phyloP scores from a whole-genome alignment of 2,797 vertebrate genomes.

The Scleropages formosus region DNA sequence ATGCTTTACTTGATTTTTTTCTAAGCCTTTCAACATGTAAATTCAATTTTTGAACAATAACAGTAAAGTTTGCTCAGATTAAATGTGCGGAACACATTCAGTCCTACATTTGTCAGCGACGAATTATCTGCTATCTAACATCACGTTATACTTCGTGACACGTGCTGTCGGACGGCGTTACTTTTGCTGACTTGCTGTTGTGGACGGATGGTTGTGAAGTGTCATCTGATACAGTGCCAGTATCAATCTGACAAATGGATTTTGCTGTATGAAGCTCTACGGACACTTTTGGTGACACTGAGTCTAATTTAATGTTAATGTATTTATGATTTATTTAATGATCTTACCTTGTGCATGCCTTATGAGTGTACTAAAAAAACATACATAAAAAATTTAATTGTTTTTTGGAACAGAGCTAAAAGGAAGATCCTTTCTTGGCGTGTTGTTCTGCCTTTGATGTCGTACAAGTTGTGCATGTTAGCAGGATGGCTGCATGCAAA shows the following conservation, averaged over 20 bases:
- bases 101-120: too few relatives aligned
- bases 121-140: too few relatives aligned
- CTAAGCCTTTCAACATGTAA: background rate
- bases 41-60: slow-evolving; percentile 2
- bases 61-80: too few relatives aligned
- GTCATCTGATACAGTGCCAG: background rate
- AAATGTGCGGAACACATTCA: too few relatives aligned
- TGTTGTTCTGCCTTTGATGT: slow-evolving; percentile 5
- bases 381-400: slow-evolving; percentile 1
- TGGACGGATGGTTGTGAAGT: background rate
- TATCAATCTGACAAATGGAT: background rate
- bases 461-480: background rate
- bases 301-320: slow-evolving; percentile 45
- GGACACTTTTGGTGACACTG: slow-evolving; percentile 35
- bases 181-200: too few relatives aligned
- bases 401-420: slow-evolving; percentile 9
- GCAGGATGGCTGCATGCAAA: background rate
- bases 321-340: slow-evolving; percentile 67
- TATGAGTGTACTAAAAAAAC: slow-evolving; percentile 43
- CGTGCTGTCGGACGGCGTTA: too few relatives aligned
- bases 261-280: slow-evolving; percentile 31
- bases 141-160: too few relatives aligned
- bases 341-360: slow-evolving; percentile 53
- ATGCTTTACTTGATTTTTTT: background rate
- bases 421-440: background rate